Conservation (phyloP, 2,888 invertebrate species). For the Orgyia antiqua region DNA sequence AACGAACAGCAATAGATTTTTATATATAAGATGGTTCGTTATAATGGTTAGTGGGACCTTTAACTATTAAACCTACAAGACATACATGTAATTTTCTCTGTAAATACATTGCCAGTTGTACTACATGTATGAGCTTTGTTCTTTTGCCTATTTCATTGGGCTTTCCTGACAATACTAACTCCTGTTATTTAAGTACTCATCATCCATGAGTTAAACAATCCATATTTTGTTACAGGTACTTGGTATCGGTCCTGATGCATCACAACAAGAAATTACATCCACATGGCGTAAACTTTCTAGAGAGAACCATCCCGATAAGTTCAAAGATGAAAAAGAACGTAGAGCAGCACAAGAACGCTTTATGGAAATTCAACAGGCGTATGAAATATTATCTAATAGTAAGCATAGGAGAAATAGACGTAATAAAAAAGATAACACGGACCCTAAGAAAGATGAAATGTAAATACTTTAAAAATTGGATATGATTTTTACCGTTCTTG, state of each 20-base stretch:
- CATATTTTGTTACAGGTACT: slow-evolving; percentile 80
- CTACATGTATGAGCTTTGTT: no score
- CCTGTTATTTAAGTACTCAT: no score
- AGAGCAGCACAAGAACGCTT: slow-evolving; percentile 89
- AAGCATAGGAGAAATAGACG: slow-evolving; percentile 85
- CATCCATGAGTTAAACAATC: no score
- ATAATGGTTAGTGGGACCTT: no score
- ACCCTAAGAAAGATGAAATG: slow-evolving; percentile 32
- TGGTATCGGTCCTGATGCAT: slow-evolving; percentile 86
- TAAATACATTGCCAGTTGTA: no score
- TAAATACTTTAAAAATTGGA: slow-evolving; percentile 12
- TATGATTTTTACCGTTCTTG: slow-evolving; percentile 2
- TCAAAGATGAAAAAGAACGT: slow-evolving; percentile 84
- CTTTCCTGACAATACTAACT: no score
- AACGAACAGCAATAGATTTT: no score
- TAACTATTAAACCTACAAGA: no score
- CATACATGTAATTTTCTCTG: no score
- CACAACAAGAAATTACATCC: slow-evolving; percentile 90
- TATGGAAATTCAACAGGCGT: slow-evolving; percentile 95
- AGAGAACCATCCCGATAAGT: slow-evolving; percentile 95
- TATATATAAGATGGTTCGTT: no score
- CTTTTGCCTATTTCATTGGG: no score
- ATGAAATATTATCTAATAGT: slow-evolving; percentile 91
- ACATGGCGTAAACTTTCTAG: slow-evolving; percentile 89
- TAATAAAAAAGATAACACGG: slow-evolving; percentile 83